Percentiles rank a stretch among this genome's conserved stretches.
These are phyloP conservation scores for Drosophila mercatorum DNA, from an alignment of 2,888 invertebrate species.

Conservation along the genomic window DNA sequence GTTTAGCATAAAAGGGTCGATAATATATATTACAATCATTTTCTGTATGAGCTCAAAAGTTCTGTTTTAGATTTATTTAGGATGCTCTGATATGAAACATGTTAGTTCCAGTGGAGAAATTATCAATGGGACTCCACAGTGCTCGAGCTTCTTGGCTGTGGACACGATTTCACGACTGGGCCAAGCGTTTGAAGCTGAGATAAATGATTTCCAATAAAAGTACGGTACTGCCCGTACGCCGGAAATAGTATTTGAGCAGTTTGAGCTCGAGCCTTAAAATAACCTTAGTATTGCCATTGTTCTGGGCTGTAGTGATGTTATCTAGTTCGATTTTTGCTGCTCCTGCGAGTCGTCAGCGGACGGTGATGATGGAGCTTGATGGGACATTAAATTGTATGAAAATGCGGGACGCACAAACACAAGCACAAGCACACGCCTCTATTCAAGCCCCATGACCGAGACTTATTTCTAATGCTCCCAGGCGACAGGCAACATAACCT, in stretches of 20 bases:
- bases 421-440: slow-evolving; percentile 53
- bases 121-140: slow-evolving; percentile 49
- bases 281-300: background rate
- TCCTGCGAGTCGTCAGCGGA: slow-evolving; percentile 13
- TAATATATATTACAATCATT: background rate
- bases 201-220: slow-evolving; percentile 81
- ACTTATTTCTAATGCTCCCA: slow-evolving; percentile 65
- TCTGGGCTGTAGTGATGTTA: slow-evolving; percentile 54
- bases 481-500: slow-evolving; percentile 49
- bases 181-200: slow-evolving; percentile 56
- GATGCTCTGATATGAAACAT: too few species aligned
- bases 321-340: slow-evolving; percentile 68
- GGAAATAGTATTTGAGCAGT: slow-evolving; percentile 56
- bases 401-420: slow-evolving; percentile 66
- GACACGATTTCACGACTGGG: slow-evolving; percentile 55
- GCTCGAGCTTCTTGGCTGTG: slow-evolving; percentile 16
- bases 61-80: background rate
- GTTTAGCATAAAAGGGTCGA: too few species aligned
- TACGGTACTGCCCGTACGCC: slow-evolving; percentile 54
- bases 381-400: slow-evolving; percentile 80
- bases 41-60: too few species aligned
- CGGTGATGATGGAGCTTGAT: slow-evolving; percentile 68
- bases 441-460: slow-evolving; percentile 10
- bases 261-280: slow-evolving; percentile 10
- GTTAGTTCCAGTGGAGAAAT: background rate